Evolutionary conservation across 2,113 vertebrate species (phyloP).

Genomic region (Spea multiplicata): DNA sequence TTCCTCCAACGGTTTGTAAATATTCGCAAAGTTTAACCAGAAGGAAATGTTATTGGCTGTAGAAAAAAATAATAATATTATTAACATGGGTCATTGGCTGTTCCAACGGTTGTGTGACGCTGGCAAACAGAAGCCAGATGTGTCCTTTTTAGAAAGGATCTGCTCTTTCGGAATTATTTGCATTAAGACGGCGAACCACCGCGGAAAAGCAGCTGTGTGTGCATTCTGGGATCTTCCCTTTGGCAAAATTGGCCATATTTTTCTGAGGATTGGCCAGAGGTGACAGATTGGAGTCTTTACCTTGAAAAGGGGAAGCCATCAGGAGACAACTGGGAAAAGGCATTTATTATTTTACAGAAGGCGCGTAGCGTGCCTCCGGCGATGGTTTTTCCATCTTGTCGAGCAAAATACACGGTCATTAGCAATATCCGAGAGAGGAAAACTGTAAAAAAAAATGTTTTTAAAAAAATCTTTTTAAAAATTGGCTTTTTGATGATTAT

Average conservation of each 20-base stretch:
- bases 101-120: neutral
- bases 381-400: slow-evolving; percentile 4
- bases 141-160: slow-evolving; percentile 3
- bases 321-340: slow-evolving; percentile 10
- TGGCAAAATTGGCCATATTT: slow-evolving; percentile 26
- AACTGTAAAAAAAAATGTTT: neutral
- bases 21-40: too few species aligned
- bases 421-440: too few species aligned
- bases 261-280: slow-evolving; percentile 29
- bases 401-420: slow-evolving; percentile 12
- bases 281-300: slow-evolving; percentile 46
- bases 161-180: slow-evolving; percentile 28
- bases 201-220: slow-evolving; percentile 23
- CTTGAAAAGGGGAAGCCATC: slow-evolving; percentile 29
- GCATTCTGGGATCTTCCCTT: slow-evolving; percentile 28
- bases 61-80: neutral
- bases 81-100: neutral
- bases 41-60: too few species aligned
- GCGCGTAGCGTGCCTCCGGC: slow-evolving; percentile 22
- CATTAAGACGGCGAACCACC: neutral
- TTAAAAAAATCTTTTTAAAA: too few species aligned
- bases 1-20: too few species aligned
- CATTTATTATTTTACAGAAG: slow-evolving; percentile 34
- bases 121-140: slow-evolving; percentile 15
- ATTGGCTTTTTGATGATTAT: too few species aligned